phyloP scores from a whole-genome alignment of 2,113 vertebrate species.

The Callocephalon fimbriatum region DNA sequence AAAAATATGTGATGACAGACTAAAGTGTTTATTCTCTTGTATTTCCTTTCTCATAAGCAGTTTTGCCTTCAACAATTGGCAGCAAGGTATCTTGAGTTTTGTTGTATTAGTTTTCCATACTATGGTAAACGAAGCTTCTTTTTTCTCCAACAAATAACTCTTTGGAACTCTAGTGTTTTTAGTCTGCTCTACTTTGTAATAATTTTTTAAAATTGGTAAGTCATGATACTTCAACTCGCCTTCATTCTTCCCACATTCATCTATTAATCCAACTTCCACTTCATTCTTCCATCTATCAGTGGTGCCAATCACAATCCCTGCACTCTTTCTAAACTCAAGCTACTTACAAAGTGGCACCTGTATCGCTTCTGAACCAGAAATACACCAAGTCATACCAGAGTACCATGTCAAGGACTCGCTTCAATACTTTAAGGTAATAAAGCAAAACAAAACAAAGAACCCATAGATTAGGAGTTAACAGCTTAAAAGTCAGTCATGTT shows the following conservation, averaged over 20 bases:
- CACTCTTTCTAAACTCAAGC: background rate
- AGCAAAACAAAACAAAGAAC: background rate
- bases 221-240: background rate
- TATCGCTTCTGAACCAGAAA: background rate
- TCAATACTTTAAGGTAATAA: background rate
- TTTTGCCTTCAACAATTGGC: background rate
- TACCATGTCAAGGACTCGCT: background rate
- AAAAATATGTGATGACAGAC: background rate
- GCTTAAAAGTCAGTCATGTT: background rate
- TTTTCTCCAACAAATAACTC: background rate
- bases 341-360: background rate
- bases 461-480: background rate
- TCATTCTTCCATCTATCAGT: background rate
- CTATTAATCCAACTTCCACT: background rate
- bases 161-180: background rate
- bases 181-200: background rate
- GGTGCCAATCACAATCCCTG: background rate
- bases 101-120: background rate
- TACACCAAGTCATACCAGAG: background rate
- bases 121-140: background rate
- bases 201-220: background rate
- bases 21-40: background rate
- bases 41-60: background rate
- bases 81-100: background rate
- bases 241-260: background rate